Conservation (phyloP, 2,888 invertebrate species). For the Cheilosia vulpina region DNA sequence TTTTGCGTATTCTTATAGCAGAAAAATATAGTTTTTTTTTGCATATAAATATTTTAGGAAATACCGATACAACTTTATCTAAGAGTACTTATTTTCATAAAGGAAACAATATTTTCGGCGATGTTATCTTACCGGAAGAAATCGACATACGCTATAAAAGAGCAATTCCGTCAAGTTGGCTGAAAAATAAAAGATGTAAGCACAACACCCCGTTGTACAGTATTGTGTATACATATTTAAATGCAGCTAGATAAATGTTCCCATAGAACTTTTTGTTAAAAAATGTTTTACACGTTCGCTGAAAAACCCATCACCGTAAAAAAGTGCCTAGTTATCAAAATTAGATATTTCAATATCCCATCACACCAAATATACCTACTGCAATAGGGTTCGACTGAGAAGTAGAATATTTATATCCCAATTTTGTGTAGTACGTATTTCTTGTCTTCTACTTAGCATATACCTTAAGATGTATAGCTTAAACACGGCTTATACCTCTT, state of each 20-base stretch:
- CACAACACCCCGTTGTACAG: constrained; percentile 30
- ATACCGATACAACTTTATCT: no score
- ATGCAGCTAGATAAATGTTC: neutral
- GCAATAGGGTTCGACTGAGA: no score
- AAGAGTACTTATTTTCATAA: neutral
- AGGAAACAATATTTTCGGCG: constrained; percentile 25
- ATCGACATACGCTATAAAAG: constrained; percentile 76
- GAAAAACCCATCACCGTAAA: neutral
- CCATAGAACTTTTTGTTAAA: neutral
- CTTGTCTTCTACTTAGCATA: no score
- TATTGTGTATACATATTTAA: neutral
- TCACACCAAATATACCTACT: no score
- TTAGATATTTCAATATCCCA: no score
- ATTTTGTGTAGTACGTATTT: no score
- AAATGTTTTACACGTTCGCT: neutral
- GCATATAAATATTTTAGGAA: no score
- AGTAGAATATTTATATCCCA: no score
- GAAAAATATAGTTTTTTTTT: no score
- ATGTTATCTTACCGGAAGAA: constrained; percentile 10
- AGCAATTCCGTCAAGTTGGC: constrained; percentile 82
- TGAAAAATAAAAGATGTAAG: constrained; percentile 82
- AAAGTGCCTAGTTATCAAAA: no score
- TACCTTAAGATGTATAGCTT: neutral
- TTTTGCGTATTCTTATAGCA: no score
- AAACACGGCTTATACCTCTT: no score